Evolutionary conservation across 2,113 vertebrate genomes (phyloP), one percentile per base, ranked within the genome.

Genomic region (Rissa tridactyla): DNA sequence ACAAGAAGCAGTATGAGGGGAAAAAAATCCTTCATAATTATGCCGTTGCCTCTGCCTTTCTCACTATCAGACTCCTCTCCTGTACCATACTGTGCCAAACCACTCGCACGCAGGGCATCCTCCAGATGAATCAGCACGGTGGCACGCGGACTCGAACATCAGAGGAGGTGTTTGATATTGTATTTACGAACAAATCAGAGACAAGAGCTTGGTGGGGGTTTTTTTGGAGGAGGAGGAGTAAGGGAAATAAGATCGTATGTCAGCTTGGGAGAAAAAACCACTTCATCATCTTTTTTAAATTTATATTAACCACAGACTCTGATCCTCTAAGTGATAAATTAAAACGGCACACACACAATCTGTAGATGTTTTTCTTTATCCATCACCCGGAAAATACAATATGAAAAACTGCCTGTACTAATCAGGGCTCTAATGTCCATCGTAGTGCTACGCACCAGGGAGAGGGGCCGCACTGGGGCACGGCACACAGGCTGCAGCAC

Each of bases 11-110:
- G 58, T 61, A 62, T 38, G 36, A 76, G 47, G 11, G 78, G 58
- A 23, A 80, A 82, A 81, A 92, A 91, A 91, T 75, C 38, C 68
- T 89, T 94, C 91, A 94, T 95, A 93, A 97, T 94, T 90, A 92
- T 46, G 82, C 88, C 1, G 0, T 9, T 68, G 83, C 55, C 71
- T 94, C 38, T 88, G 92, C 75, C 47, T 85, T 79, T 91, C 44
- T 88, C 76, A 32, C 92, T 32, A 25, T 52, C 34, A 29, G 92
- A 49, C 68, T 86, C 71, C 84, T 70, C 76, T 57, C 66, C 70
- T 71, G 36, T 66, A 21, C 71, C 82, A 82, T 2, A 36, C 76
- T 64, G 95, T 93, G 94, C 87, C 91, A 93, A 96, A 32, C 40
- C 80, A 85, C 85, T 86, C 54, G 49, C 79, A 51, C 1, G 3